Evolutionary conservation across 2,113 vertebrate genomes (phyloP).

Genomic region (Pseudorectes ferrugineus): DNA sequence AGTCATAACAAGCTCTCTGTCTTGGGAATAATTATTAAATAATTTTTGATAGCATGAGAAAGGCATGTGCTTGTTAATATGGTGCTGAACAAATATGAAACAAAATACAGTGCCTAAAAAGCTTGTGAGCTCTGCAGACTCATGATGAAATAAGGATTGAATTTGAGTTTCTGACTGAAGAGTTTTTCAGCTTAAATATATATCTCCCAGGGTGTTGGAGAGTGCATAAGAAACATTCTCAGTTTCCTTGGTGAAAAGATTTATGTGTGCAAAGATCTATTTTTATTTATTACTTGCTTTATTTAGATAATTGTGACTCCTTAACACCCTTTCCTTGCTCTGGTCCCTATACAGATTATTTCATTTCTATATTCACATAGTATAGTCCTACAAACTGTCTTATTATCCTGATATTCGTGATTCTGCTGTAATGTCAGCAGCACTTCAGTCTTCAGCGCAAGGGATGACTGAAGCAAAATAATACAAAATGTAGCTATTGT

Average conservation of each 20-base stretch:
- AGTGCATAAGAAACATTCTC: background rate
- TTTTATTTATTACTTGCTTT: background rate
- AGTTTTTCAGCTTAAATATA: background rate
- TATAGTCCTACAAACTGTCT: background rate
- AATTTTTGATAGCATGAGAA: background rate
- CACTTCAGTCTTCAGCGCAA: background rate
- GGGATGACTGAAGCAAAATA: background rate
- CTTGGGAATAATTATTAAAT: slow-evolving; percentile 14
- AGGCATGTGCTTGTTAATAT: background rate
- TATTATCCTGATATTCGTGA: background rate
- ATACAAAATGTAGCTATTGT: background rate
- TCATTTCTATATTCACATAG: background rate
- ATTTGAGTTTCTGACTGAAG: background rate
- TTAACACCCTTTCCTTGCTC: background rate
- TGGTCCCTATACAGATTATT: background rate
- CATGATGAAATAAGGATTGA: background rate
- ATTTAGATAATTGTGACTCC: background rate
- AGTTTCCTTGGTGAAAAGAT: background rate
- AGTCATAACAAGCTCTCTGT: background rate
- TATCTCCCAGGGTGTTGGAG: background rate
- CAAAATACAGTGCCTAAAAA: background rate
- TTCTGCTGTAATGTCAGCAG: background rate
- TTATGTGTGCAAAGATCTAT: background rate
- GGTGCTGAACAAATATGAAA: background rate
- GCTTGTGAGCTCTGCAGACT: background rate